Percentiles rank a stretch among this genome's conserved stretches.
Evolutionary conservation across 2,797 vertebrate genomes (phyloP).

Genomic region (Sarcophilus harrisii): DNA sequence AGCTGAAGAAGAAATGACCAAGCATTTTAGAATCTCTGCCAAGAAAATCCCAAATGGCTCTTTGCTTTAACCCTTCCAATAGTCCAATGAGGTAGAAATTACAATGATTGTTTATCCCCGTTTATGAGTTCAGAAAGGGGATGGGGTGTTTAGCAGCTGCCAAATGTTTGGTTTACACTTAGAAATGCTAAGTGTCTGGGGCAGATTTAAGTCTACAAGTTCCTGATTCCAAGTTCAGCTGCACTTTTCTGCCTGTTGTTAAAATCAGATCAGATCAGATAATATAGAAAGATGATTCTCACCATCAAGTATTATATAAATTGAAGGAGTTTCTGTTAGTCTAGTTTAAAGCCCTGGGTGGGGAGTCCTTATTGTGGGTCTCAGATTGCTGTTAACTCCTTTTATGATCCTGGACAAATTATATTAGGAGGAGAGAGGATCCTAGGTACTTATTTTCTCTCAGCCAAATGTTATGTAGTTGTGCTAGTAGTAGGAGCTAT

Average conservation of each 20-base stretch:
- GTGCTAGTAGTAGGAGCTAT: too few species aligned
- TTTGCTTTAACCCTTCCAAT: neutral
- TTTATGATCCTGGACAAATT: neutral
- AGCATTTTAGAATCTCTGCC: neutral
- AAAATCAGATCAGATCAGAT: neutral
- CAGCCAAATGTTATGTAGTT: neutral
- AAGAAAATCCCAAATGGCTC: neutral
- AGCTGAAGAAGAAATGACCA: neutral
- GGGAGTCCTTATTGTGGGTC: neutral
- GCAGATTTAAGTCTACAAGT: neutral
- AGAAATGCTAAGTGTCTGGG: neutral
- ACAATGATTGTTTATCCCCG: neutral
- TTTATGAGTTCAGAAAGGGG: neutral
- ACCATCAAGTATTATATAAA: neutral
- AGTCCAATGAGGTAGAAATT: neutral
- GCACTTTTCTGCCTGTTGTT: neutral
- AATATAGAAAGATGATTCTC: neutral
- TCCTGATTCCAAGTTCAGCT: neutral
- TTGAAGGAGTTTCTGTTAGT: neutral
- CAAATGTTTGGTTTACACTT: neutral
- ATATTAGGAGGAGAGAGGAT: neutral
- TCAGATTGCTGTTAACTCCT: neutral
- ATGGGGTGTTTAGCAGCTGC: neutral
- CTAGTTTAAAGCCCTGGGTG: neutral
- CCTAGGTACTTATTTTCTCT: neutral